phyloP scores from a whole-genome alignment of 2,797 vertebrate species.

The Podarcis lilfordi region DNA sequence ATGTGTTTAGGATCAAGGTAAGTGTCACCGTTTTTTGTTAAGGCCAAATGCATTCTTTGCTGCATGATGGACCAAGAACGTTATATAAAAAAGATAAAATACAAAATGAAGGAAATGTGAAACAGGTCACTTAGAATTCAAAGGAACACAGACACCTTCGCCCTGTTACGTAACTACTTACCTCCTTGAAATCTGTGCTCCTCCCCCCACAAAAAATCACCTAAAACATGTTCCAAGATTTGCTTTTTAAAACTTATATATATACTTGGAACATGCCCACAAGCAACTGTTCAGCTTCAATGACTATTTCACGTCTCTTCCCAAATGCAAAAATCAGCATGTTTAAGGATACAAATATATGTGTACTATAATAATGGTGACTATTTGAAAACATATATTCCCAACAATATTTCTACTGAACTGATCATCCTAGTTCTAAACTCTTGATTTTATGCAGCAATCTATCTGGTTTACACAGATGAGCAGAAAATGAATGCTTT shows the following conservation, averaged over 20 bases:
- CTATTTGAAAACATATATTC: neutral
- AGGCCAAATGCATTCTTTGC: constrained; percentile 27
- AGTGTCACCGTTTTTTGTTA: constrained; percentile 8
- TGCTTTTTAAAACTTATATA: neutral
- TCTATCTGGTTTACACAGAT: constrained; percentile 23
- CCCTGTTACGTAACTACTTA: constrained; percentile 1
- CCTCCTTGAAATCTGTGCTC: neutral
- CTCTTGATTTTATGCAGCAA: neutral
- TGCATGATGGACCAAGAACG: neutral
- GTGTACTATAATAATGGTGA: neutral
- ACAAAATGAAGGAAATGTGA: neutral
- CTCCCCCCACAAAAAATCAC: neutral
- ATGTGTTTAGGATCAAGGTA: neutral
- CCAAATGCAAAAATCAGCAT: constrained; percentile 3
- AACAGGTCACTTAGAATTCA: constrained; percentile 29
- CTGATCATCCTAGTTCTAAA: constrained; percentile 37
- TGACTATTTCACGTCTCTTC: constrained; percentile 25
- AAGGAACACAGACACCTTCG: neutral
- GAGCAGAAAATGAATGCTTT: neutral
- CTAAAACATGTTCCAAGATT: neutral
- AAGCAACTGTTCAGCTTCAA: constrained; percentile 11
- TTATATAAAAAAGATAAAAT: constrained; percentile 26
- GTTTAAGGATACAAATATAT: neutral
- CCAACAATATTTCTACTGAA: neutral
- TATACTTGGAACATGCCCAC: constrained; percentile 6